Evolutionary conservation across 2,113 vertebrate species (phyloP), one percentile per base, ranked within the genome.

Genomic region (Tetrao urogallus): DNA sequence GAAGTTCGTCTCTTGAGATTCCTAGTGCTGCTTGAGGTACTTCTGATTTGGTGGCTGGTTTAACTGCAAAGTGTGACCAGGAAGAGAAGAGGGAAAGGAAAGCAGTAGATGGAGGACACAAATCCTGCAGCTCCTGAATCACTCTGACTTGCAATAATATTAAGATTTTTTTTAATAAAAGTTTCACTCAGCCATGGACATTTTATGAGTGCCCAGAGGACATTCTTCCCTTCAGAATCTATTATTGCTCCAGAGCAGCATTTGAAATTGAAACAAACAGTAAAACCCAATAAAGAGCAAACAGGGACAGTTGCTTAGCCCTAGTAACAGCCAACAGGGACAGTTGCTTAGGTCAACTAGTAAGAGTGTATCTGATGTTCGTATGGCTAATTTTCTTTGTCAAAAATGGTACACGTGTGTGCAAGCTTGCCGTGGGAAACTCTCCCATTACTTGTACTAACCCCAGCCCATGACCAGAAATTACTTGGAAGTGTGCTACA

Each of bases 261-360:
- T 71, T 76, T 83, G 56, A 71, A 92, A 86, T 45, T 74, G 56
- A 86, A 95, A 42, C 24, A 92, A 93, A 88, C n/a, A 80, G 76
- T 69, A 61, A 82, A 90, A 90, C 70, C 27, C n/a, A 81, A 38
- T 64, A 32, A 86, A 83, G 42, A 71, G 54, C 43, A 57, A 79
- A 36, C 48, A 43, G 34, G 40, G 50, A 57, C 42, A 43, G 43
- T 36, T 88, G 85, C 45, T 75, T 61, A 80, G 64, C 50, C 50
- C 13, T 27, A 27, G 13, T 28, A 27, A 52, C 25, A 14, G 60
- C 40, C 45, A 79, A 36, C n/a, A 43, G 40, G 43, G 40, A 58
- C 42, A 45, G 45, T 36, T 88, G 75, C 36, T 84, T 61, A 80
- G 69, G 42, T 36, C 45, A 83, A 5, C 27, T 50, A 47, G 45